Evolutionary conservation across 2,888 invertebrate species (phyloP).

Genomic region (Platycheirus rosarum): DNA sequence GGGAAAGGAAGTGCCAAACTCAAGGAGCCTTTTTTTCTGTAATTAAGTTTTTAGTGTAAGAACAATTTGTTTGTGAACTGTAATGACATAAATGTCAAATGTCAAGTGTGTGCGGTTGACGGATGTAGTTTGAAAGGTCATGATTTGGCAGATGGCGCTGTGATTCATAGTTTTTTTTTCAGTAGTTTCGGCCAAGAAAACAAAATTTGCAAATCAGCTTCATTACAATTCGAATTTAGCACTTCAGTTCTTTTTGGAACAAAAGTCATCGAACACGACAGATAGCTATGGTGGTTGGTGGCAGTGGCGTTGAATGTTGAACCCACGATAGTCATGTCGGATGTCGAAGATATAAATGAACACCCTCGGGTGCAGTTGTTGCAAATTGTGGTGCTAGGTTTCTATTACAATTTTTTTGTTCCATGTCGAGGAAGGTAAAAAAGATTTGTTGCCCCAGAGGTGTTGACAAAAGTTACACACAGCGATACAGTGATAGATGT

Average conservation of each 20-base stretch:
- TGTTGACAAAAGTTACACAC: slow-evolving; percentile 55
- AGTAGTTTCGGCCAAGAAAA: slow-evolving; percentile 1
- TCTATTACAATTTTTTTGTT: slow-evolving; percentile 1
- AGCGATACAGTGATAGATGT: slow-evolving; percentile 29
- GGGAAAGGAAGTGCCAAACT: slow-evolving; percentile 17
- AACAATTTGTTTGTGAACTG: slow-evolving; percentile 38
- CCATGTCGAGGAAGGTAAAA: slow-evolving; percentile 34
- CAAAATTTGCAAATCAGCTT: slow-evolving; percentile 47
- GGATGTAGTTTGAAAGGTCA: not conserved
- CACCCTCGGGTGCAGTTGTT: slow-evolving; percentile 32
- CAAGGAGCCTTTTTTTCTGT: slow-evolving; percentile 7
- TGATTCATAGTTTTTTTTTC: slow-evolving; percentile 19
- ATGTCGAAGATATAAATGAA: slow-evolving; percentile 53
- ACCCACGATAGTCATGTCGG: slow-evolving; percentile 9
- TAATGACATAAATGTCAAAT: slow-evolving; percentile 8
- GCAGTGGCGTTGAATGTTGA: not conserved
- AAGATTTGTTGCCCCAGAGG: slow-evolving; percentile 55
- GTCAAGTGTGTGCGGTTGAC: not conserved
- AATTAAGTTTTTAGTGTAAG: slow-evolving; percentile 57
- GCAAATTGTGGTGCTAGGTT: slow-evolving; percentile 13
- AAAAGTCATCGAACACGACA: slow-evolving; percentile 1
- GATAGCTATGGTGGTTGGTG: too few species aligned
- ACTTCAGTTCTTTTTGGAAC: not conserved
- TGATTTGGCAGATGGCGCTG: not conserved
- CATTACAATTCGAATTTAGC: slow-evolving; percentile 29